Conservation (phyloP, 1,140 invertebrate species). For the Trialeurodes vaporariorum region DNA sequence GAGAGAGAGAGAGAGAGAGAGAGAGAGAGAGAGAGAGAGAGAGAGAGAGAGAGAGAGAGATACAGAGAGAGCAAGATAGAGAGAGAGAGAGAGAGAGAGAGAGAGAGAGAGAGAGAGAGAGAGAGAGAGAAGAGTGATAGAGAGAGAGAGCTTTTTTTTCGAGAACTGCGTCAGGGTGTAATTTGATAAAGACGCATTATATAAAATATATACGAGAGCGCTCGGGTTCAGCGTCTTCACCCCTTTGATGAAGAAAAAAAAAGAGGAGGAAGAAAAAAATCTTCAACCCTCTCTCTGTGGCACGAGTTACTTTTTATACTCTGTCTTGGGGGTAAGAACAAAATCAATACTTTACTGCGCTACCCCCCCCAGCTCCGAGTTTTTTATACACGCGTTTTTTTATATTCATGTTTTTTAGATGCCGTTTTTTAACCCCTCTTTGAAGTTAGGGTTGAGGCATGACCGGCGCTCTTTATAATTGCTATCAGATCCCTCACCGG, state of each 20-base stretch:
- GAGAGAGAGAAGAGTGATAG: no score
- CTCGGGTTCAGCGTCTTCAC: neutral
- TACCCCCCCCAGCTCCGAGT: neutral
- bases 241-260: neutral
- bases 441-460: neutral
- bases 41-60: no score
- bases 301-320: neutral
- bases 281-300: neutral
- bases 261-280: neutral
- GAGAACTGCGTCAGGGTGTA: neutral
- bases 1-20: no score
- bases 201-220: neutral
- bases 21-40: no score
- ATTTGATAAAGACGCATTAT: constrained; percentile 1
- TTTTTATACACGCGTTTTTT: neutral
- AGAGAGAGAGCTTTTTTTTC: neutral
- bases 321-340: neutral
- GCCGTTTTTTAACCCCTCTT: neutral
- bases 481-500: neutral
- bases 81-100: no score
- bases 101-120: no score
- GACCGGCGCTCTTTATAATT: neutral
- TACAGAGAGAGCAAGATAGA: no score
- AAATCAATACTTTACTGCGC: neutral
- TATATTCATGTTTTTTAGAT: constrained; percentile 1